Evolutionary conservation across 2,888 invertebrate species (phyloP).

Genomic region (Chaetogeoica ovagalla): DNA sequence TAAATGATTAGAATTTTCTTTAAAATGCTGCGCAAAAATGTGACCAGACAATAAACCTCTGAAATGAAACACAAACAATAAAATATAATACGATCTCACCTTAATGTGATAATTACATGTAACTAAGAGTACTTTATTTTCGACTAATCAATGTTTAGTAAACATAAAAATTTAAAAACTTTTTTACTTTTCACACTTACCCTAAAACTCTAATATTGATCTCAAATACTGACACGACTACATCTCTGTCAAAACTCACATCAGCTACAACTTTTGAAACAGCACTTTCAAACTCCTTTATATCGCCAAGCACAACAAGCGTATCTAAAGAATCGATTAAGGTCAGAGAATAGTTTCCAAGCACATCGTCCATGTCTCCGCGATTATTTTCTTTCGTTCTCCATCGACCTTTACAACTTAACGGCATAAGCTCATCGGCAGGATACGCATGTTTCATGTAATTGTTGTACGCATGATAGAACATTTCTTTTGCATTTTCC

Average conservation of each 20-base stretch:
- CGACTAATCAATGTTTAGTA: too few relatives aligned
- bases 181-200: constrained; percentile 62
- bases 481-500: constrained; percentile 91
- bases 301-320: constrained; percentile 85
- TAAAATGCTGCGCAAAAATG: constrained; percentile 80
- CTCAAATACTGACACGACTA: constrained; percentile 96
- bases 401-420: constrained; percentile 90
- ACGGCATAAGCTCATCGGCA: constrained; percentile 97
- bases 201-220: constrained; percentile 98
- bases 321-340: constrained; percentile 94
- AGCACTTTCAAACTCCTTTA: constrained; percentile 91
- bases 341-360: constrained; percentile 97
- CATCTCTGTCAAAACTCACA: constrained; percentile 89
- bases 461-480: constrained; percentile 92
- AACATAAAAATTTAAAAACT: too few relatives aligned
- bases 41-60: constrained; percentile 92
- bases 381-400: constrained; percentile 86
- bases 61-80: neutral
- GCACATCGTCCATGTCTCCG: constrained; percentile 93
- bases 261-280: constrained; percentile 82
- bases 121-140: too few relatives aligned
- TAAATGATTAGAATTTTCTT: constrained; percentile 73
- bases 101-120: neutral
- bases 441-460: constrained; percentile 98
- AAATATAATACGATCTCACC: neutral